Evolutionary conservation across 2,113 vertebrate genomes (phyloP).

Genomic region (Corythaixoides concolor): DNA sequence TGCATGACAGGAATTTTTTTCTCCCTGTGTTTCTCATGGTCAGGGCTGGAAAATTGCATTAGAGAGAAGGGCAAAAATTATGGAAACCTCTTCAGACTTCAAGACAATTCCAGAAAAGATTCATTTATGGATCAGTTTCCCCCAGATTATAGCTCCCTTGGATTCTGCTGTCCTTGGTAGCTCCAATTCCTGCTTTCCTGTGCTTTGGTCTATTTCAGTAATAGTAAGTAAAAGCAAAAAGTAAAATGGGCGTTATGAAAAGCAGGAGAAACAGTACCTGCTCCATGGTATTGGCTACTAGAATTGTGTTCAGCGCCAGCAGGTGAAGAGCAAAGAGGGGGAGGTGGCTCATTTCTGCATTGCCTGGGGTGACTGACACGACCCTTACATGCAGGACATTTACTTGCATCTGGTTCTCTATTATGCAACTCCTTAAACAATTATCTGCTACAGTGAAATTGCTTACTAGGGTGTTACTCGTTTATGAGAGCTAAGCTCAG

Average conservation of each 20-base stretch:
- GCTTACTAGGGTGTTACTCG: background rate
- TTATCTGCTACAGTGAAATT: background rate
- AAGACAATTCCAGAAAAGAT: background rate
- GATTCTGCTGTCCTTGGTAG: background rate
- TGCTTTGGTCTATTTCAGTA: background rate
- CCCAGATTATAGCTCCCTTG: background rate
- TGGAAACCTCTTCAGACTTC: background rate
- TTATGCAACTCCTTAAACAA: background rate
- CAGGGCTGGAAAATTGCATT: background rate
- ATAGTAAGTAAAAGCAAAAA: background rate
- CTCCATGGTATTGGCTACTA: background rate
- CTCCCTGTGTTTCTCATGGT: background rate
- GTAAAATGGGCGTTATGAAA: background rate
- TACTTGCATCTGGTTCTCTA: background rate
- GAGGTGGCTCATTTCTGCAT: background rate
- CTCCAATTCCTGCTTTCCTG: background rate
- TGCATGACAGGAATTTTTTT: background rate
- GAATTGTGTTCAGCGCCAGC: background rate
- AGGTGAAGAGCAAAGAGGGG: background rate
- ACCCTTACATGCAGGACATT: background rate
- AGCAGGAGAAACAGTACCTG: background rate
- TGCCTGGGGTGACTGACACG: background rate
- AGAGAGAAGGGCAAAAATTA: background rate
- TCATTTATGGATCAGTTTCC: background rate
- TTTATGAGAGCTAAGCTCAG: background rate